A percentile compares a stretch with the other conserved stretches of the same genome.
Evolutionary conservation across 2,888 invertebrate genomes (phyloP).

Genomic region (Microctonus brassicae): DNA sequence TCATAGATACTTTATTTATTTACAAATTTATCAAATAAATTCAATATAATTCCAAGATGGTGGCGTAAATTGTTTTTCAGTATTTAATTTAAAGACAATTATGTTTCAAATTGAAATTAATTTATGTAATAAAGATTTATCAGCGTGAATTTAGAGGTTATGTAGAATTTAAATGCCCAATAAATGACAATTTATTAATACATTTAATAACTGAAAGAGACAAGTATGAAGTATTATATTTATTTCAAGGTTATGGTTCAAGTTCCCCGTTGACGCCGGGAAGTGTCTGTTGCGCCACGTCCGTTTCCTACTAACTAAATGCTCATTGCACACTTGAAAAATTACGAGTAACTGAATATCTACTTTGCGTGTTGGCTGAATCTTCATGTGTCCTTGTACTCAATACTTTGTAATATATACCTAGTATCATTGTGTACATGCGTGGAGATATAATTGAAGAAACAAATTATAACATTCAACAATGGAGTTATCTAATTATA

Average conservation of each 20-base stretch:
- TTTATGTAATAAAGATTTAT: no score
- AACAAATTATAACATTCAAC: not conserved
- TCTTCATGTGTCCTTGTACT: constrained; percentile 17
- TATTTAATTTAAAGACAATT: no score
- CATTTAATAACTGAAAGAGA: not conserved
- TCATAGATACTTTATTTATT: no score
- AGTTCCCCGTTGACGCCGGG: constrained; percentile 52
- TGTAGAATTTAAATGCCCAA: not conserved
- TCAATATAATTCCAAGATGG: no score
- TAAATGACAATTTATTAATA: not conserved
- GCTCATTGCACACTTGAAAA: constrained; percentile 25
- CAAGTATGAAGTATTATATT: not conserved
- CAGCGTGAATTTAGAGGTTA: no score
- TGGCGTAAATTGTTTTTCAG: no score
- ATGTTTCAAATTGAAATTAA: no score
- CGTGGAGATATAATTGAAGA: not conserved
- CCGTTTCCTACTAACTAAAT: constrained; percentile 44
- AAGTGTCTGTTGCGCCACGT: constrained; percentile 55
- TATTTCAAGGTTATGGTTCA: constrained; percentile 66
- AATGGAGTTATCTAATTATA: not conserved
- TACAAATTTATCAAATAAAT: no score
- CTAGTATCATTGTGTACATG: not conserved
- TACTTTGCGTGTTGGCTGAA: constrained; percentile 5
- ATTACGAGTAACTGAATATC: constrained; percentile 30
- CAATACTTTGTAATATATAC: not conserved